These are phyloP conservation scores for Nothocercus julius DNA, from an alignment of 2,113 vertebrate species.

Conservation along the genomic window DNA sequence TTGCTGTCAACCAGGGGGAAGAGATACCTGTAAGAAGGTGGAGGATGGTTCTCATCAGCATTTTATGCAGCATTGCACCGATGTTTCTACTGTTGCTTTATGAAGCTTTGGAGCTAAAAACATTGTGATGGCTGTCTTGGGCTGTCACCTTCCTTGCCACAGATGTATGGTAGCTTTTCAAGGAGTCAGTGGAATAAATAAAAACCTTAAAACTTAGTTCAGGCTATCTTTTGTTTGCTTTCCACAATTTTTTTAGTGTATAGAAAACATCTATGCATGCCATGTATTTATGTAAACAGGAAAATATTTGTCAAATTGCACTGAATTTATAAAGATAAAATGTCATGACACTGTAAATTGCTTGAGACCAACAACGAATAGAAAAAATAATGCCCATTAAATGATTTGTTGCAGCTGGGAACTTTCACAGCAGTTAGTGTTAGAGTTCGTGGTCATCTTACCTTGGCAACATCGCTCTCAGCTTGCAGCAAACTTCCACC, in stretches of 20 bases:
- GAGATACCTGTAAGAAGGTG: not conserved
- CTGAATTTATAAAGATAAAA: not conserved
- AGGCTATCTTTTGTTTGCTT: not conserved
- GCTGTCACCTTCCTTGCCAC: not conserved
- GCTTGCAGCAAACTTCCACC: not conserved
- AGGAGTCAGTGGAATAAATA: not conserved
- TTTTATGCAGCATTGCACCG: not conserved
- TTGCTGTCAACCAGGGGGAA: not conserved
- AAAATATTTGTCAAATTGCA: not conserved
- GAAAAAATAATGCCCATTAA: not conserved
- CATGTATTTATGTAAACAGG: not conserved
- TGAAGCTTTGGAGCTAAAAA: not conserved
- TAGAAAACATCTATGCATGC: not conserved
- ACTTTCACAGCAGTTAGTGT: not conserved
- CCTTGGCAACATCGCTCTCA: not conserved
- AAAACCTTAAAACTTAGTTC: not conserved
- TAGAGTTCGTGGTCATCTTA: not conserved
- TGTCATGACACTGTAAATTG: not conserved
- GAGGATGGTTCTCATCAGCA: not conserved
- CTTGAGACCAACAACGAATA: not conserved
- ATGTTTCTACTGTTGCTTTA: not conserved
- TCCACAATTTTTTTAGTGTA: not conserved
- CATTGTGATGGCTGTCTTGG: not conserved
- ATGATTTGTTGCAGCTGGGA: not conserved
- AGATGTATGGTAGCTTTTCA: not conserved